Conservation (phyloP, 2,113 vertebrate genomes). For the Columbina picui region DNA sequence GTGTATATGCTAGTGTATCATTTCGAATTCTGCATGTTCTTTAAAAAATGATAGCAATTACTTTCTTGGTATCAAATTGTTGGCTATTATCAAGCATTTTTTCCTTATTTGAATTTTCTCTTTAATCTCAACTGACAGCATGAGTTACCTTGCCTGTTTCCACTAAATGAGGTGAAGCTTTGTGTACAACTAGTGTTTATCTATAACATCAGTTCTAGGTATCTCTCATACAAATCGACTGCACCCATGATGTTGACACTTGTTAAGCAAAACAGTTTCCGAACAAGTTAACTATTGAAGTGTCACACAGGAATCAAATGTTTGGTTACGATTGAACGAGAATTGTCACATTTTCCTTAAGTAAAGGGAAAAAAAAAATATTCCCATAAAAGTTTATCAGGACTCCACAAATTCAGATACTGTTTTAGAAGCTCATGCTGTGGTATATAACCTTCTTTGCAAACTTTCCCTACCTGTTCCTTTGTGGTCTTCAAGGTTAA, state of each 20-base stretch:
- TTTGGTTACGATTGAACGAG: background rate
- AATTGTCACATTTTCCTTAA: background rate
- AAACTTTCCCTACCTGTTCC: background rate
- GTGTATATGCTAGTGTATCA: background rate
- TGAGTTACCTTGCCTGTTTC: background rate
- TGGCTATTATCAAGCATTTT: background rate
- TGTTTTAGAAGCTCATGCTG: background rate
- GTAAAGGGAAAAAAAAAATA: background rate
- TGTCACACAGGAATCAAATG: background rate
- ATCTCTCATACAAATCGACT: background rate
- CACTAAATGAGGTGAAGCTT: background rate
- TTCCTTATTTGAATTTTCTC: background rate
- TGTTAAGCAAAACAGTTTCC: background rate
- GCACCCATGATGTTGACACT: background rate
- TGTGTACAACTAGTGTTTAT: background rate
- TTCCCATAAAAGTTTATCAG: background rate
- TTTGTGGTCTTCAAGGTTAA: background rate
- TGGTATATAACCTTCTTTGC: background rate
- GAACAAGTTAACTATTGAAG: background rate
- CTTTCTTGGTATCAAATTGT: background rate
- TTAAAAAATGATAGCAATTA: background rate
- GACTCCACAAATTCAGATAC: background rate
- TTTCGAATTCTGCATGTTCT: background rate
- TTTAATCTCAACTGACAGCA: background rate
- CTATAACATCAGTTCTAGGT: background rate